Evolutionary conservation across 2,888 invertebrate genomes (phyloP).

Genomic region (Scaptomyza flava): DNA sequence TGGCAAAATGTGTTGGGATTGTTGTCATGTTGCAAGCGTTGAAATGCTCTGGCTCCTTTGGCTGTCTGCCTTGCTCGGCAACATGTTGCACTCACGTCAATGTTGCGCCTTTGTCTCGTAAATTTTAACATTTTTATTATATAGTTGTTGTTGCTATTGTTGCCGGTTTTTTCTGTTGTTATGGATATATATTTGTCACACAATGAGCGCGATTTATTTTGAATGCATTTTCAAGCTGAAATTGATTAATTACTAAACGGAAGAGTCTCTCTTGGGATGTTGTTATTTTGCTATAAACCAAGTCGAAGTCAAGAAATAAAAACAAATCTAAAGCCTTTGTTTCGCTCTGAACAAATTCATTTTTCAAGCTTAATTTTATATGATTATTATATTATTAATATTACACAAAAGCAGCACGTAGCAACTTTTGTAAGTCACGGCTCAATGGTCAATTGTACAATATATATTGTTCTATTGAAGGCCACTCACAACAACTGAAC

Average conservation of each 20-base stretch:
- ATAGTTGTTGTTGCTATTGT: constrained; percentile 32
- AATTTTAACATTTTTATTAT: constrained; percentile 74
- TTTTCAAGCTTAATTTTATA: constrained; percentile 59
- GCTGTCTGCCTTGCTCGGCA: constrained; percentile 36
- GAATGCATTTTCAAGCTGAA: constrained; percentile 66
- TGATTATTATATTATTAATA: constrained; percentile 40
- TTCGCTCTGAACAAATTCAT: constrained; percentile 32
- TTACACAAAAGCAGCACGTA: constrained; percentile 38
- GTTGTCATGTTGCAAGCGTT: constrained; percentile 29
- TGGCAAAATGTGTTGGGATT: constrained; percentile 20
- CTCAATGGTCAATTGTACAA: constrained; percentile 27
- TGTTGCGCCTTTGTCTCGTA: constrained; percentile 75
- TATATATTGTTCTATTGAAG: constrained; percentile 57
- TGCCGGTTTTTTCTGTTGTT: constrained; percentile 1
- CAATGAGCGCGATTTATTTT: constrained; percentile 68
- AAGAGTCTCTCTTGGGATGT: constrained; percentile 36
- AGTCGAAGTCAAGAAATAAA: background rate
- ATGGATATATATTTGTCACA: constrained; percentile 55
- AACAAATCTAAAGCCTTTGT: constrained; percentile 15
- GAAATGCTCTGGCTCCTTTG: constrained; percentile 12
- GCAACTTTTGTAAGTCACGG: constrained; percentile 46
- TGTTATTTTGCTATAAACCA: background rate
- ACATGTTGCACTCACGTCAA: constrained; percentile 70
- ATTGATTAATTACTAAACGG: constrained; percentile 75
- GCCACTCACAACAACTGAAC: constrained; percentile 17